These are phyloP conservation scores for Lagodon rhomboides DNA, from an alignment of 2,797 vertebrate species.

Conservation along the genomic window DNA sequence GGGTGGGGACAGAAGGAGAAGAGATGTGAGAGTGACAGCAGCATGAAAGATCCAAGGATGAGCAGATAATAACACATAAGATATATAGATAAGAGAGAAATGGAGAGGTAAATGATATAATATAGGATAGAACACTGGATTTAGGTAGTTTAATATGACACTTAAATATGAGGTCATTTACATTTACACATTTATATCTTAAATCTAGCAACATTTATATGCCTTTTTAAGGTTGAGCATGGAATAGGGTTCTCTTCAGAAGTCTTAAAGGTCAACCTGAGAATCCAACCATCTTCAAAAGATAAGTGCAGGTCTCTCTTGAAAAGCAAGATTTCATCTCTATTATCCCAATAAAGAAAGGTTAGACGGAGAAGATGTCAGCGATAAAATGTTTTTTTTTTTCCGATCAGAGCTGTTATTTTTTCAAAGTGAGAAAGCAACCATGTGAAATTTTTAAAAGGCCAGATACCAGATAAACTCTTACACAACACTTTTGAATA, in stretches of 20 bases:
- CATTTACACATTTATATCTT: constrained; percentile 41
- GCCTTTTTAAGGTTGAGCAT: constrained; percentile 50
- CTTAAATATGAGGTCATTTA: constrained; percentile 47
- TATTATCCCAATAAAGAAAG: constrained; percentile 77
- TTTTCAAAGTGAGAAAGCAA: constrained; percentile 29
- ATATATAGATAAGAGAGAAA: constrained; percentile 21
- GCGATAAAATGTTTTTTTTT: constrained; percentile 56
- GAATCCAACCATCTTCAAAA: constrained; percentile 68
- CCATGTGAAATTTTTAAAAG: constrained; percentile 16
- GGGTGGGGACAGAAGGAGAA: constrained; percentile 37
- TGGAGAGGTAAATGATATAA: not conserved
- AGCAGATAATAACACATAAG: constrained; percentile 35
- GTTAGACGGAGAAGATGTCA: constrained; percentile 66
- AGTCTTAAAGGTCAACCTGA: constrained; percentile 77
- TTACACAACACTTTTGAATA: constrained; percentile 1
- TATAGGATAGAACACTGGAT: constrained; percentile 19
- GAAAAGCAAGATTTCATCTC: constrained; percentile 72
- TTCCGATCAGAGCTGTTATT: constrained; percentile 35
- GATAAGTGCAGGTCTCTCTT: constrained; percentile 34
- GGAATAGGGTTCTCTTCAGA: constrained; percentile 54
- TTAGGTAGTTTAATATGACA: constrained; percentile 28
- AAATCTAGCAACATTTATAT: constrained; percentile 55
- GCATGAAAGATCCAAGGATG: constrained; percentile 34
- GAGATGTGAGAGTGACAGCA: constrained; percentile 40
- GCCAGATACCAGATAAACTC: not conserved